Conservation (phyloP, 2,888 invertebrate species). For the Aromia moschata region DNA sequence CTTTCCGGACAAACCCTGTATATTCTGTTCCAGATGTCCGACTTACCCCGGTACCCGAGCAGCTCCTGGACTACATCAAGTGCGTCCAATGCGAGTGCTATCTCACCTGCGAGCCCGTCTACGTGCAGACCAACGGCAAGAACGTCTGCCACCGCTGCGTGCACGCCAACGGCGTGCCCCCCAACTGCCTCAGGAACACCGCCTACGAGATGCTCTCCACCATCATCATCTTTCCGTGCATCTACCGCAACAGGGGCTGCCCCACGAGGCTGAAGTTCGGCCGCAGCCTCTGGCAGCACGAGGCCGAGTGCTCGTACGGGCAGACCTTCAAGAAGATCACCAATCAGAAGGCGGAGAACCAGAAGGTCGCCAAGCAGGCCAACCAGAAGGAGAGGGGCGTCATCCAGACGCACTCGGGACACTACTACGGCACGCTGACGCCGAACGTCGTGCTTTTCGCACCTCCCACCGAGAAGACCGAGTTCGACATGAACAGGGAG, state of each 20-base stretch:
- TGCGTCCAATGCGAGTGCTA: constrained; percentile 56
- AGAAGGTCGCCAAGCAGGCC: constrained; percentile 19
- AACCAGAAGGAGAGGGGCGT: constrained; percentile 51
- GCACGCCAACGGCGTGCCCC: constrained; percentile 48
- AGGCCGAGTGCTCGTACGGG: constrained; percentile 52
- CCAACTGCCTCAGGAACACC: constrained; percentile 48
- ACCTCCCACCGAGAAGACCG: constrained; percentile 40
- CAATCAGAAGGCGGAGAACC: constrained; percentile 35
- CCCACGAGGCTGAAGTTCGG: constrained; percentile 50
- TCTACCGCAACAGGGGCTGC: constrained; percentile 47
- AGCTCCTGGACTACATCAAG: constrained; percentile 50
- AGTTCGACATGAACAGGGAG: constrained; percentile 40
- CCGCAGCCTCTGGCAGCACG: constrained; percentile 51
- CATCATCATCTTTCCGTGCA: constrained; percentile 56
- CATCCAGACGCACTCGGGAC: constrained; percentile 56
- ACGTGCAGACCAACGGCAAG: constrained; percentile 50
- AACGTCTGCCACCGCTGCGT: constrained; percentile 58
- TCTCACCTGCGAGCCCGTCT: constrained; percentile 55
- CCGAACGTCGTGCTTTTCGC: constrained; percentile 44
- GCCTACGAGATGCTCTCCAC: constrained; percentile 53
- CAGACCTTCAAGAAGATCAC: constrained; percentile 42
- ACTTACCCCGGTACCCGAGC: constrained; percentile 50
- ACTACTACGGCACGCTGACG: constrained; percentile 51
- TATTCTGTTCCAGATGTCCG: constrained; percentile 51
- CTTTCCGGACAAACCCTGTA: too few species aligned